Evolutionary conservation across 2,113 vertebrate species (phyloP).

Genomic region (Stictonetta naevosa): DNA sequence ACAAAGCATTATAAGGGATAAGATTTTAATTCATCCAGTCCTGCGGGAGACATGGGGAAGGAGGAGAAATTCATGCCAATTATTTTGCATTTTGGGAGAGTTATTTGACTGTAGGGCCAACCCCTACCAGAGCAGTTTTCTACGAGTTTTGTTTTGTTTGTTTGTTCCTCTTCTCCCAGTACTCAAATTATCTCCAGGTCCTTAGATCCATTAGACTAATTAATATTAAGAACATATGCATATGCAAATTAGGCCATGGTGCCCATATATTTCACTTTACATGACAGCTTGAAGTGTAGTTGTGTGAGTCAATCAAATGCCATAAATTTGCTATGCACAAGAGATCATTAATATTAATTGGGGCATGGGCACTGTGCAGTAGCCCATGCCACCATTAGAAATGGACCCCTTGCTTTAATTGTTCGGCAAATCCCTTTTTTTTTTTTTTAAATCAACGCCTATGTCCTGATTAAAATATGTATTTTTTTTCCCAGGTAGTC

Average conservation of each 20-base stretch:
- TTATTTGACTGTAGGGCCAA: slow-evolving; percentile 58
- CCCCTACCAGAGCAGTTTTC: slow-evolving; percentile 5
- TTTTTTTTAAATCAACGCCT: slow-evolving; percentile 27
- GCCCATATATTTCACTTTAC: slow-evolving; percentile 79
- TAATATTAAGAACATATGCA: slow-evolving; percentile 83
- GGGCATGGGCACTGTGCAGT: slow-evolving; percentile 76
- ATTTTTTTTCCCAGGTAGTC: slow-evolving; percentile 78
- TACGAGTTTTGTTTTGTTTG: slow-evolving; percentile 22
- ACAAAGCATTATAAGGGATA: slow-evolving; percentile 32
- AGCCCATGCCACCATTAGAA: slow-evolving; percentile 78
- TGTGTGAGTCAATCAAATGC: slow-evolving; percentile 82
- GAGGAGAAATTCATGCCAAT: slow-evolving; percentile 7
- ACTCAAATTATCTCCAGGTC: slow-evolving; percentile 69
- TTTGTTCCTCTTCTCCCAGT: slow-evolving; percentile 41
- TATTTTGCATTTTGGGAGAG: slow-evolving; percentile 45
- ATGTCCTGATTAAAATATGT: slow-evolving; percentile 75
- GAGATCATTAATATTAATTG: slow-evolving; percentile 84
- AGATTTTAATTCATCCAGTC: slow-evolving; percentile 1
- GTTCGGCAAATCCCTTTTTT: slow-evolving; percentile 54
- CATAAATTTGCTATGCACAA: slow-evolving; percentile 79
- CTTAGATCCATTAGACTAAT: slow-evolving; percentile 79
- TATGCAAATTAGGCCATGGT: slow-evolving; percentile 76
- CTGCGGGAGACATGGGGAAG: slow-evolving; percentile 19
- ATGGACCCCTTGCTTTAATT: slow-evolving; percentile 71
- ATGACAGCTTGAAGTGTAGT: slow-evolving; percentile 80